Evolutionary conservation across 2,113 vertebrate genomes (phyloP), one percentile per base, ranked within the genome.

Genomic region (Melanocharis versteri): DNA sequence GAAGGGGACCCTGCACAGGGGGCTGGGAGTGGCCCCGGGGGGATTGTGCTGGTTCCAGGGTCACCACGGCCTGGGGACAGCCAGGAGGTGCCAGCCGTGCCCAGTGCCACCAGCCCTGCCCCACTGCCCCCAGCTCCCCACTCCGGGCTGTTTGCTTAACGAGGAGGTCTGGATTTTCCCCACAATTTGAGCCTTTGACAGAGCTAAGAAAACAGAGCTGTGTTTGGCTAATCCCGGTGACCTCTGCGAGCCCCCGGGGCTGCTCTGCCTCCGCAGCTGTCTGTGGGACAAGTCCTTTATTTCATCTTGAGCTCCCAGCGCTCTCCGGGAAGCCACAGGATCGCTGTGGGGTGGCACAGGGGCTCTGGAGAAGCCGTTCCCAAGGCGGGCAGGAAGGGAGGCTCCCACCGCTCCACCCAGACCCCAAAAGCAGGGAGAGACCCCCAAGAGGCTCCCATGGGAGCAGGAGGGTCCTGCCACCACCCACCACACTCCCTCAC

Each of bases 171-270:
- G 94, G 87, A 96, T 96, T 96, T 95, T 91, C 91, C 83, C 92
- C 94, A 93, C 96, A 92, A 96, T 96, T 92, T 60, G 80, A 96
- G 96, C 73, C 79, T 88, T 94, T 93, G 80, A 90, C 48, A 40
- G 31, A 76, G 90, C 88, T 89, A 83, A 97, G 94, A 91, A 97
- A 97, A 97, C 96, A 97, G 92, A 87, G 75, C 78, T 0, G 47
- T 77, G 89, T 95, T 95, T 96, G 78, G 50, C 79, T 95, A 83
- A 97, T 96, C 92, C 95, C 90, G 0, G 4, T 58, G 96, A 96
- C 90, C 95, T 87, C 93, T 10, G 66, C 5, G 37, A 78, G 94
- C 81, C 73, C 80, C 73, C 16, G 2, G 72, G 75, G 69, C 86
- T 24, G 68, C 54, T 11, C 85, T 92, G 90, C 51, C 79, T 50